phyloP scores from a whole-genome alignment of 2,113 vertebrate species.

The Microcebus murinus region DNA sequence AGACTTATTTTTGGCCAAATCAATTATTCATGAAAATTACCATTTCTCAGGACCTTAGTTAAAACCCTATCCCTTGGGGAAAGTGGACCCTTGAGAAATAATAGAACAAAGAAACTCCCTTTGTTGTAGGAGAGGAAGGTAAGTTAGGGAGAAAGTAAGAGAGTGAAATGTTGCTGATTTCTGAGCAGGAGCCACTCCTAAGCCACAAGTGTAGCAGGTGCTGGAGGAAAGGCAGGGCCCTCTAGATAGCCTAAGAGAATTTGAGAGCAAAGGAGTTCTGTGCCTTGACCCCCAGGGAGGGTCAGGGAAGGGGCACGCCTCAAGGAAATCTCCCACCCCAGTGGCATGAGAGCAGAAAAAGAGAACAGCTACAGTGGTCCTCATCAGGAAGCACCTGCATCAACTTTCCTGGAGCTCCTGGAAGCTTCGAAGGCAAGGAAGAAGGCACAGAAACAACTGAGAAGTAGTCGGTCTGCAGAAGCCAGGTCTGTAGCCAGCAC shows the following conservation, averaged over 20 bases:
- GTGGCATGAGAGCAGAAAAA: neutral
- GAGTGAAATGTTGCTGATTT: neutral
- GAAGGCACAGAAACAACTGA: neutral
- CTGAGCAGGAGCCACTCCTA: neutral
- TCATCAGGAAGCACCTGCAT: neutral
- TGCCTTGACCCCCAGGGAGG: neutral
- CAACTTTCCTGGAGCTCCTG: neutral
- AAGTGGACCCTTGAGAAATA: neutral
- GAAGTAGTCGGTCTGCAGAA: neutral
- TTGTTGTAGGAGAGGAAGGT: neutral
- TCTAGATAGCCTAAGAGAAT: neutral
- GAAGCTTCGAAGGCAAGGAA: neutral
- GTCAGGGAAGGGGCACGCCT: neutral
- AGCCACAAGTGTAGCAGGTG: neutral
- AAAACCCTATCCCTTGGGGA: constrained; percentile 35
- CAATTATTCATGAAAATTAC: constrained; percentile 69
- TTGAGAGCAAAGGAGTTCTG: neutral
- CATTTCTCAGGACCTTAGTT: constrained; percentile 64
- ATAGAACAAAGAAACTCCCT: constrained; percentile 57
- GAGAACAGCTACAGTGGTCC: neutral
- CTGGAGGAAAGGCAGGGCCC: neutral
- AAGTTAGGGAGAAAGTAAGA: neutral
- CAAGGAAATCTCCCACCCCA: neutral
- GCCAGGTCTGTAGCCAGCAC: neutral
- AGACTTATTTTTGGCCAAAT: constrained; percentile 46